phyloP scores from a whole-genome alignment of 2,113 vertebrate genomes.

The Sceloporus tristichus region DNA sequence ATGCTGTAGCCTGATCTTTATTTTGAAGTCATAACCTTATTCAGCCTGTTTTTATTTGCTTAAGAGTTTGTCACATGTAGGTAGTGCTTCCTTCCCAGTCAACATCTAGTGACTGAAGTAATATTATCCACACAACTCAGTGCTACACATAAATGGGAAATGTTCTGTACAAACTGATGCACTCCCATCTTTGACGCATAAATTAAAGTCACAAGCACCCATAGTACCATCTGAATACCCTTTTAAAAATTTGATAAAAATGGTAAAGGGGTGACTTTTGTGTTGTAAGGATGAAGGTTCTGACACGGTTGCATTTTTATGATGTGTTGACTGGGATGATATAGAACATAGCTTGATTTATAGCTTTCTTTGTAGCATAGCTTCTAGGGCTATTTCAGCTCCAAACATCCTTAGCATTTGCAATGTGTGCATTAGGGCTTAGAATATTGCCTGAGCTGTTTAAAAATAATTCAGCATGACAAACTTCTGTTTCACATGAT shows the following conservation, averaged over 20 bases:
- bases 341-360: background rate
- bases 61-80: slow-evolving; percentile 55
- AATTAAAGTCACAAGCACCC: background rate
- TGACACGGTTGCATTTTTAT: background rate
- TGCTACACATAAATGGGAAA: background rate
- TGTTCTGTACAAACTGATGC: background rate
- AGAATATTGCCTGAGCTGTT: slow-evolving; percentile 21
- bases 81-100: slow-evolving; percentile 45
- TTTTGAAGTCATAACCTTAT: slow-evolving; percentile 37
- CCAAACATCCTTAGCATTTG: slow-evolving; percentile 44
- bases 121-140: background rate
- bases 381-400: background rate
- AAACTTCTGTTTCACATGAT: slow-evolving; percentile 55
- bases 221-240: background rate
- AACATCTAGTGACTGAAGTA: background rate
- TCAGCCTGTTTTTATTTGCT: slow-evolving; percentile 61
- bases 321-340: slow-evolving; percentile 16
- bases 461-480: slow-evolving; percentile 60
- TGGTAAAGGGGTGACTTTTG: background rate
- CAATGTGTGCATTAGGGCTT: slow-evolving; percentile 43
- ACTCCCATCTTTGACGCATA: background rate
- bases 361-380: slow-evolving; percentile 3
- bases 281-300: background rate
- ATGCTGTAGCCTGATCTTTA: slow-evolving; percentile 26
- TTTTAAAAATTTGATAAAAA: slow-evolving; percentile 4